Base-by-base conservation (phyloP, 92 coral and sea anemone species). In the Phenganax stokvisi region DNA sequence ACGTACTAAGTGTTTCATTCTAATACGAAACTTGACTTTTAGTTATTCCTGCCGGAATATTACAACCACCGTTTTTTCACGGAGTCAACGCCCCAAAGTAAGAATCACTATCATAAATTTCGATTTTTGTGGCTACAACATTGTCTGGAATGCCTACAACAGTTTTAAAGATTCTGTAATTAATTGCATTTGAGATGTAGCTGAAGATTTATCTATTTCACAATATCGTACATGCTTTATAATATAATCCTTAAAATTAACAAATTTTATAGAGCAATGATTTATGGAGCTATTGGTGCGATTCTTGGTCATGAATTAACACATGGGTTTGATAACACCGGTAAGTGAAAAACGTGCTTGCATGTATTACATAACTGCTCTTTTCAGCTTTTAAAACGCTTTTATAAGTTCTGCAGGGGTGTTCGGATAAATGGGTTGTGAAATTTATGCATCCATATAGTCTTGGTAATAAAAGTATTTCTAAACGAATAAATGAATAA, bases 211-310 rank as follows among this genome's bases (percentile, higher is more conserved):
- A 64, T 25, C 67, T 61, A 15, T 61, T 61, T 17, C 20, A 17
- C 25, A 20, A 20, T 20, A 15, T 30, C 2, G 10, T 66, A 27
- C 47, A 30, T 37, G 47, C 3, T 37, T 37, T 37, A 37, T 37
- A 37, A 37, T 37, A 5, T 37, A 37, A 37, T 37, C 47, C 47
- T 37, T 37, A 37, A 37, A 37, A 37, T 37, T 37, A 37, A 37
- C 47, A 37, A 37, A 37, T 37, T 57, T 76, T 79, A 30, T 83
- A 94, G 98, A 66, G 82, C 98, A 16, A 83, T 94, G 67, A 88
- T 93, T 57, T 94, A 92, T 80, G 98, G 98, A 11, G 98, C 98
- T 52, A 92, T 94, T 83, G 98, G 98, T 53, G 92, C 98, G n/a
- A 92, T 94, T 67, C 97, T 94, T 60, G 98, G 98, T 10, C 98